A percentile compares a stretch with the other conserved stretches of the same genome.
These are phyloP conservation scores for Drosophila pseudoananassae DNA, from an alignment of 1,140 invertebrate genomes.

Conservation along the genomic window DNA sequence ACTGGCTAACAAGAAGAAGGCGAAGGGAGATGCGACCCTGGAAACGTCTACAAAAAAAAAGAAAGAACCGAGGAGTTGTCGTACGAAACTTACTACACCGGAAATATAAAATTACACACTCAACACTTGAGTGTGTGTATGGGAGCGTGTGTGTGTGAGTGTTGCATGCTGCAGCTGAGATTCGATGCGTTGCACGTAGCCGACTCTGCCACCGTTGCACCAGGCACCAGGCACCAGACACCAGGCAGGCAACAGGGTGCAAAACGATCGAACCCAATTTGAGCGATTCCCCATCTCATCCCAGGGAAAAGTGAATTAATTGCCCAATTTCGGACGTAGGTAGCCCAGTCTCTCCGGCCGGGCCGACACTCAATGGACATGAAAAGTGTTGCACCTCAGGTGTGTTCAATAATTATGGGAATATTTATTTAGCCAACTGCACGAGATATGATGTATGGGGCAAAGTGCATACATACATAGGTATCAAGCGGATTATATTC, in stretches of 20 bases:
- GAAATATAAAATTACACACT: constrained; percentile 83
- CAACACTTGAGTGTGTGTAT: constrained; percentile 71
- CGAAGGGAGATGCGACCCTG: constrained; percentile 59
- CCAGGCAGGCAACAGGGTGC: constrained; percentile 56
- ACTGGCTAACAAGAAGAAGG: constrained; percentile 46
- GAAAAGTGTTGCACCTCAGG: constrained; percentile 70
- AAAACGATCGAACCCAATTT: constrained; percentile 69
- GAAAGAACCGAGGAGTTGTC: constrained; percentile 58
- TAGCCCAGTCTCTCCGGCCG: constrained; percentile 18
- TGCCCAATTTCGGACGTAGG: constrained; percentile 68
- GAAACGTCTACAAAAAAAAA: constrained; percentile 22
- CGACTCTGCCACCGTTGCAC: constrained; percentile 6
- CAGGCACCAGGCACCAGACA: constrained; percentile 34
- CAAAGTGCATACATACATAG: too few species aligned
- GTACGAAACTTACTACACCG: constrained; percentile 80
- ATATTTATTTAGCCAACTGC: constrained; percentile 49
- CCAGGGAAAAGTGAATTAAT: constrained; percentile 64
- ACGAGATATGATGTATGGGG: constrained; percentile 18
- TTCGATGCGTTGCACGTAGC: constrained; percentile 56
- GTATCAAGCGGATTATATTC: constrained; percentile 27
- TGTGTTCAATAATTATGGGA: constrained; percentile 57
- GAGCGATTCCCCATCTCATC: constrained; percentile 24
- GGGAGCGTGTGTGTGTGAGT: constrained; percentile 17
- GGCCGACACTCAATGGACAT: constrained; percentile 42
- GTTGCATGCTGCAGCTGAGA: constrained; percentile 76